Evolutionary conservation across 2,113 vertebrate species (phyloP).

Genomic region (Saguinus midas): DNA sequence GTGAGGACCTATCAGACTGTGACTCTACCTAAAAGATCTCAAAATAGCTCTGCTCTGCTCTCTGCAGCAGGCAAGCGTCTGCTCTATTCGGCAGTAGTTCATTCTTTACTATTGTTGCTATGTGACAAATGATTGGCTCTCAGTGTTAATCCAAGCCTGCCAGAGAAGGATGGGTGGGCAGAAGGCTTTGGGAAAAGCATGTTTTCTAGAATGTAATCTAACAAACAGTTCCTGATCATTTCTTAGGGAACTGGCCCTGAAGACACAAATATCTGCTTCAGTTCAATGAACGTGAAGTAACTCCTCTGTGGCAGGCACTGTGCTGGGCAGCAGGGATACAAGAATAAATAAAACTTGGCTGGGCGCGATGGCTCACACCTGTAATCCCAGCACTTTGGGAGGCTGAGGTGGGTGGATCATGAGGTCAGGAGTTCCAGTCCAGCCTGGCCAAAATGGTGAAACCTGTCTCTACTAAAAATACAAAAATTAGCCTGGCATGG

Average conservation of each 20-base stretch:
- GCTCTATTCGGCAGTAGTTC: constrained; percentile 32
- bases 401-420: too few species aligned
- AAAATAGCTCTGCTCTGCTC: constrained; percentile 68
- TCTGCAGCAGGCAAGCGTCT: constrained; percentile 35
- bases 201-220: not conserved
- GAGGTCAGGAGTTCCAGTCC: too few species aligned
- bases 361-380: too few species aligned
- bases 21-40: constrained; percentile 68
- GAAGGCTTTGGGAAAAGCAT: not conserved
- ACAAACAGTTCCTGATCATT: not conserved
- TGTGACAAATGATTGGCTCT: constrained; percentile 71
- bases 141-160: constrained; percentile 37
- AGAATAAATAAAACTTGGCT: not conserved
- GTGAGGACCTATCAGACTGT: constrained; percentile 59
- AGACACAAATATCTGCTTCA: not conserved
- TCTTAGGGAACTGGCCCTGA: not conserved
- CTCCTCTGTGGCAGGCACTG: not conserved
- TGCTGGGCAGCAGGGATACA: not conserved
- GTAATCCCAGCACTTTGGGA: too few species aligned
- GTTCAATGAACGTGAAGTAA: not conserved
- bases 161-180: constrained; percentile 28
- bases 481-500: too few species aligned
- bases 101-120: constrained; percentile 76
- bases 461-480: too few species aligned
- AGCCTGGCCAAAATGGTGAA: too few species aligned